phyloP scores from a whole-genome alignment of 2,797 vertebrate species.

The Mus spretus region DNA sequence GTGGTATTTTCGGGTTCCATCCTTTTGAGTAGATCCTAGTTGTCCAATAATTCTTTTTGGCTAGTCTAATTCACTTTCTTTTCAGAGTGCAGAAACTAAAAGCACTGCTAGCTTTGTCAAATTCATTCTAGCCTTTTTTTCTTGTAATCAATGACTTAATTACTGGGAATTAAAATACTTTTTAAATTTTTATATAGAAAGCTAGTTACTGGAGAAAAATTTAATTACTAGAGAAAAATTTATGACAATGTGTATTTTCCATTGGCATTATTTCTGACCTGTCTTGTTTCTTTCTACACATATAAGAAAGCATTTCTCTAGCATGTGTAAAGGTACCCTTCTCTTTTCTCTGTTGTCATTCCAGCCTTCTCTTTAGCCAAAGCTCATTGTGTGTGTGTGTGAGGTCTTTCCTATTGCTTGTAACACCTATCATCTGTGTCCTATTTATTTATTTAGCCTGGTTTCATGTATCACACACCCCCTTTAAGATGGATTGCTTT shows the following conservation, averaged over 20 bases:
- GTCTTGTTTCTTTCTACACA: neutral
- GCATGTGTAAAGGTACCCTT: neutral
- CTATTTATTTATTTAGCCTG: neutral
- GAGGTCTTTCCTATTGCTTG: neutral
- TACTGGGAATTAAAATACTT: neutral
- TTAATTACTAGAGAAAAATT: neutral
- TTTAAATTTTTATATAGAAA: neutral
- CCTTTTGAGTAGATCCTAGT: neutral
- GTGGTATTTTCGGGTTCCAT: neutral
- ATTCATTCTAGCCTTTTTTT: neutral
- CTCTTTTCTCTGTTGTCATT: neutral
- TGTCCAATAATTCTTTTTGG: neutral
- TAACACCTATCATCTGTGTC: neutral
- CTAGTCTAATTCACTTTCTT: neutral
- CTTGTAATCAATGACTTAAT: constrained; percentile 23
- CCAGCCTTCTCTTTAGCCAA: neutral
- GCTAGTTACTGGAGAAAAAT: neutral
- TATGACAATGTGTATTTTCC: neutral
- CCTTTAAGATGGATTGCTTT: neutral
- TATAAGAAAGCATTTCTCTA: neutral
- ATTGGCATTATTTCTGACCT: neutral
- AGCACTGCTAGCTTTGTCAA: neutral
- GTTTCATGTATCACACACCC: neutral
- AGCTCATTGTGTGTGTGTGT: neutral
- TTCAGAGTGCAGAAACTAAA: constrained; percentile 7